Percentiles rank a stretch among this genome's conserved stretches.
These are phyloP conservation scores for Amphiprion percula DNA, from an alignment of 2,113 vertebrate species.

Conservation along the genomic window DNA sequence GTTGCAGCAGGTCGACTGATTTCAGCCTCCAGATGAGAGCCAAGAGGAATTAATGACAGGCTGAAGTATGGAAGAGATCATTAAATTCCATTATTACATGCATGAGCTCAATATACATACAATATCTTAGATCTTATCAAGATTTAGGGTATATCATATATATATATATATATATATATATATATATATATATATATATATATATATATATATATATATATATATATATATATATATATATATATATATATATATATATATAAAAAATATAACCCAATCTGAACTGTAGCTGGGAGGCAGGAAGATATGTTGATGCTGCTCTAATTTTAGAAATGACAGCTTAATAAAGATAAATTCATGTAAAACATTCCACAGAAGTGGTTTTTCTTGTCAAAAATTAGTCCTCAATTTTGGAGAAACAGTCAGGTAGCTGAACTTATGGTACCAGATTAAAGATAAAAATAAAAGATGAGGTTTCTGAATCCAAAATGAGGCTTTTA, in stretches of 20 bases:
- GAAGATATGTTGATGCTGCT: neutral
- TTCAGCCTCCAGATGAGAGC: slow-evolving; percentile 23
- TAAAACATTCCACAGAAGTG: neutral
- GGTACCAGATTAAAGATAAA: neutral
- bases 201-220: too few relatives aligned
- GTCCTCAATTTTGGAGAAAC: slow-evolving; percentile 4
- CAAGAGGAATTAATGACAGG: slow-evolving; percentile 19
- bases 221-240: too few relatives aligned
- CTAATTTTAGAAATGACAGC: neutral
- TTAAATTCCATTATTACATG: neutral
- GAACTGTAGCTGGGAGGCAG: neutral
- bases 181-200: too few relatives aligned
- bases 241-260: too few relatives aligned
- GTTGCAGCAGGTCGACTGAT: slow-evolving; percentile 3
- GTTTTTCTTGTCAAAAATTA: slow-evolving; percentile 11
- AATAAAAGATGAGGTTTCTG: neutral
- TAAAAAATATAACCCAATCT: too few relatives aligned
- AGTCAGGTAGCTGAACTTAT: neutral
- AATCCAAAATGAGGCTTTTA: neutral
- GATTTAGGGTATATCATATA: too few relatives aligned
- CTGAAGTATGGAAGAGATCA: slow-evolving; percentile 22
- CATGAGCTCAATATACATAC: neutral
- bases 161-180: too few relatives aligned
- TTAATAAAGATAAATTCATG: neutral
- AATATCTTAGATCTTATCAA: too few relatives aligned